Evolutionary conservation across 2,888 invertebrate species (phyloP).

Genomic region (Podabrus alpinus): DNA sequence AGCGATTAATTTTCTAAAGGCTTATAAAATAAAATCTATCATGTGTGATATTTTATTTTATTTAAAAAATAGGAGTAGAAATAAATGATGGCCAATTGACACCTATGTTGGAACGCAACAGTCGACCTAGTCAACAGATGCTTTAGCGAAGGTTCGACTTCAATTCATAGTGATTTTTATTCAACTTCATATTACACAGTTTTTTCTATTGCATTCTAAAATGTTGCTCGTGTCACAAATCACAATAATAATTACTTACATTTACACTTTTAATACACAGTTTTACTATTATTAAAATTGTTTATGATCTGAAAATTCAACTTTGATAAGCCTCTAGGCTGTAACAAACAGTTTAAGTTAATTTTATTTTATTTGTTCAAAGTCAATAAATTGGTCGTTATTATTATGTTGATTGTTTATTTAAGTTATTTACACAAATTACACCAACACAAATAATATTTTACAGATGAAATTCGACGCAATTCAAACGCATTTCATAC

Average conservation of each 20-base stretch:
- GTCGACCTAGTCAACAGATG: conserved; percentile 34
- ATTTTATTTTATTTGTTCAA: not conserved
- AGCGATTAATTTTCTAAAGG: not conserved
- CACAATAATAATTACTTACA: not conserved
- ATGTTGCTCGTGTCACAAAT: not conserved
- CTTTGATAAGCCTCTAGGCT: not conserved
- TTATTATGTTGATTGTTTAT: not conserved
- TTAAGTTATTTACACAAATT: not conserved
- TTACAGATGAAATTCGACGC: conserved; percentile 62
- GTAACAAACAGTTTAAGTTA: not conserved
- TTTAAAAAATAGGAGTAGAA: conserved; percentile 28
- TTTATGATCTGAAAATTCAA: not conserved
- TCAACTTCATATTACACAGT: conserved; percentile 15
- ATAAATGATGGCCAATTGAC: conserved; percentile 31
- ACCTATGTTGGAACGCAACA: conserved; percentile 36
- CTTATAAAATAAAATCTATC: not conserved
- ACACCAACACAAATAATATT: conserved; percentile 35
- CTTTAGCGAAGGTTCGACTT: conserved; percentile 34
- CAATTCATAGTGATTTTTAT: conserved; percentile 22
- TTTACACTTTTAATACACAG: not conserved
- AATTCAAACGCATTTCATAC: conserved; percentile 61
- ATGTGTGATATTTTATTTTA: conserved; percentile 24
- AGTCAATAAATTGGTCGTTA: not conserved
- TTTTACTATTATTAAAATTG: not conserved
- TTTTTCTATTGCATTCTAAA: not conserved